Conservation (phyloP, 2,888 invertebrate genomes). For the Pollenia angustigena region DNA sequence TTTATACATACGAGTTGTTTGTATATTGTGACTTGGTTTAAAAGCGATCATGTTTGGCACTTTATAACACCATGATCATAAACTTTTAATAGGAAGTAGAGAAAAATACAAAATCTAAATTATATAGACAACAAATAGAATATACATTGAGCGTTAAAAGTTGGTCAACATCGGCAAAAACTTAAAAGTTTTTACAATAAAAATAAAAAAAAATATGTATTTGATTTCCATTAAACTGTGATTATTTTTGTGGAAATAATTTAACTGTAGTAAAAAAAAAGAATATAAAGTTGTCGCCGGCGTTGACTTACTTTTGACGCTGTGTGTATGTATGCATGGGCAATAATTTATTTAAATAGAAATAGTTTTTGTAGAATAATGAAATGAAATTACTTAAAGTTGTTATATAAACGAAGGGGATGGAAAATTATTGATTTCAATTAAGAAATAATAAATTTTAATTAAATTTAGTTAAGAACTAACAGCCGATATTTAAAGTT, state of each 20-base stretch:
- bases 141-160: too few relatives aligned
- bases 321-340: too few relatives aligned
- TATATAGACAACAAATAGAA: slow-evolving; percentile 57
- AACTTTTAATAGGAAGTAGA: slow-evolving; percentile 19
- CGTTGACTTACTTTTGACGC: too few relatives aligned
- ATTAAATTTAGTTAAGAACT: background rate
- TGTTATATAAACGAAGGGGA: slow-evolving; percentile 37
- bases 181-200: too few relatives aligned
- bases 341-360: slow-evolving; percentile 66
- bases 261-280: too few relatives aligned
- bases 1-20: slow-evolving; percentile 28
- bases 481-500: too few relatives aligned
- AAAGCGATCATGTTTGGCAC: slow-evolving; percentile 72
- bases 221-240: too few relatives aligned
- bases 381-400: background rate
- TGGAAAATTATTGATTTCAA: slow-evolving; percentile 22
- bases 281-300: too few relatives aligned
- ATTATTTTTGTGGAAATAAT: too few relatives aligned
- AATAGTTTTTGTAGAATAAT: slow-evolving; percentile 23
- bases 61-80: slow-evolving; percentile 64
- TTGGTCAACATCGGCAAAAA: too few relatives aligned
- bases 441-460: slow-evolving; percentile 38
- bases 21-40: slow-evolving; percentile 13
- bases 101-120: slow-evolving; percentile 65
- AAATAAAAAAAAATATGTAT: too few relatives aligned